phyloP scores from a whole-genome alignment of 2,888 invertebrate species.

The Kryphioiulus occultus region DNA sequence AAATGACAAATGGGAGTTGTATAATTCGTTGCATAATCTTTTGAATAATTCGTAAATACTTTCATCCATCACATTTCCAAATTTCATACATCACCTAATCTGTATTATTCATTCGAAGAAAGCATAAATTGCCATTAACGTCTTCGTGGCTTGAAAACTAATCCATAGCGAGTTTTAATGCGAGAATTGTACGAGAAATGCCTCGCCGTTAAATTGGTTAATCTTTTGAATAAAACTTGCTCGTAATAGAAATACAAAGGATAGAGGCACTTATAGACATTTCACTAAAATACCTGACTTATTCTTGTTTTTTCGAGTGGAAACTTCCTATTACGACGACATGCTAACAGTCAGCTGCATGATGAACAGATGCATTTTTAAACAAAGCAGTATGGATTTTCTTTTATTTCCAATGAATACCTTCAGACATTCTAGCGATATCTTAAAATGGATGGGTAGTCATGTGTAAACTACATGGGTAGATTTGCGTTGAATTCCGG shows the following conservation, averaged over 20 bases:
- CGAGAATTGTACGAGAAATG: background rate
- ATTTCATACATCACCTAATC: background rate
- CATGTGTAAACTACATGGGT: background rate
- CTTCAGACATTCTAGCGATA: background rate
- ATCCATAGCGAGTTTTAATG: background rate
- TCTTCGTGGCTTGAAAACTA: background rate
- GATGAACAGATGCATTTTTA: background rate
- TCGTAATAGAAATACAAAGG: background rate
- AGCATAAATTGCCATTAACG: background rate
- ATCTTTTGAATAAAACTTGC: background rate
- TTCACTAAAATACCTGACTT: background rate
- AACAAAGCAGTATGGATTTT: conserved; percentile 12
- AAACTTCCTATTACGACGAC: background rate
- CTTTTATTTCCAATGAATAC: background rate
- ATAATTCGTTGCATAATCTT: too few relatives aligned
- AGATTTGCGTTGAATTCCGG: background rate
- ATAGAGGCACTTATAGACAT: background rate
- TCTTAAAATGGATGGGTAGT: background rate
- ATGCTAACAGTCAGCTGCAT: background rate
- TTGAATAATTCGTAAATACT: background rate
- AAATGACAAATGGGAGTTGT: conserved; percentile 32
- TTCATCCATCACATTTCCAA: conserved; percentile 32
- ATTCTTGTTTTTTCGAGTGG: background rate
- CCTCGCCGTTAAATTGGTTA: background rate
- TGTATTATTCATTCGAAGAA: background rate